phyloP scores from a whole-genome alignment of 2,888 invertebrate genomes.

The Calliopum simillimum region DNA sequence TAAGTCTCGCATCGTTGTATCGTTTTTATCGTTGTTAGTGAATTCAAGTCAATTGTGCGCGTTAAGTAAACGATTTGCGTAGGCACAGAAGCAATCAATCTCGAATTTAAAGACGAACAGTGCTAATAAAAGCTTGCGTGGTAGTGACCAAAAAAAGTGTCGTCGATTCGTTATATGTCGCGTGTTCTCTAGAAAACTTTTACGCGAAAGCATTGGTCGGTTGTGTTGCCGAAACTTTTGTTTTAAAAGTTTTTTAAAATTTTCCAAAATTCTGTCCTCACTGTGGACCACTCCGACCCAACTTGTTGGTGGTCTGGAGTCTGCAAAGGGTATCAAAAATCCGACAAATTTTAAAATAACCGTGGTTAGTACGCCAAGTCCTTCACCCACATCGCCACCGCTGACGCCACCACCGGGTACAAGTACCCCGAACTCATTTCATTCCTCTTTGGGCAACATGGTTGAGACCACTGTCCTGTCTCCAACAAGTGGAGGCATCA shows the following conservation, averaged over 20 bases:
- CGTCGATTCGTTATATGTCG: background rate
- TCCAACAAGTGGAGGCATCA: constrained; percentile 54
- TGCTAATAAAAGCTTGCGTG: background rate
- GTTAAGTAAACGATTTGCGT: constrained; percentile 26
- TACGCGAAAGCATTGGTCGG: too few species aligned
- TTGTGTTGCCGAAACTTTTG: background rate
- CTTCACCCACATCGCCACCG: constrained; percentile 60
- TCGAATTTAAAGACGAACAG: too few species aligned
- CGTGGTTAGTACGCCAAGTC: constrained; percentile 61
- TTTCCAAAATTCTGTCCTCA: constrained; percentile 67
- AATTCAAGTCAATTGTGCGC: constrained; percentile 9
- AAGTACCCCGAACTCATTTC: background rate
- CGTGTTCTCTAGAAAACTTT: too few species aligned
- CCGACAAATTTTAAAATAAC: constrained; percentile 64
- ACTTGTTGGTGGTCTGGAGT: constrained; percentile 60
- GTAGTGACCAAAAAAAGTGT: background rate
- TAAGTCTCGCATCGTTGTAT: constrained; percentile 6
- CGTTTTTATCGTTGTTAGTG: background rate
- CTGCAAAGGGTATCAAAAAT: constrained; percentile 50
- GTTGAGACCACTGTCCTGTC: constrained; percentile 59
- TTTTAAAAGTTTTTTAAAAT: constrained; percentile 29
- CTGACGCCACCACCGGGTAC: constrained; percentile 50
- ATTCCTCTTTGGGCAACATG: constrained; percentile 48
- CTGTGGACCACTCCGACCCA: constrained; percentile 67
- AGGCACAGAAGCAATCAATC: too few species aligned